Evolutionary conservation across 35 echinoderm and acorn worm genomes (phyloP), one percentile per base, ranked within the genome.

Genomic region (Amphiura filiformis): DNA sequence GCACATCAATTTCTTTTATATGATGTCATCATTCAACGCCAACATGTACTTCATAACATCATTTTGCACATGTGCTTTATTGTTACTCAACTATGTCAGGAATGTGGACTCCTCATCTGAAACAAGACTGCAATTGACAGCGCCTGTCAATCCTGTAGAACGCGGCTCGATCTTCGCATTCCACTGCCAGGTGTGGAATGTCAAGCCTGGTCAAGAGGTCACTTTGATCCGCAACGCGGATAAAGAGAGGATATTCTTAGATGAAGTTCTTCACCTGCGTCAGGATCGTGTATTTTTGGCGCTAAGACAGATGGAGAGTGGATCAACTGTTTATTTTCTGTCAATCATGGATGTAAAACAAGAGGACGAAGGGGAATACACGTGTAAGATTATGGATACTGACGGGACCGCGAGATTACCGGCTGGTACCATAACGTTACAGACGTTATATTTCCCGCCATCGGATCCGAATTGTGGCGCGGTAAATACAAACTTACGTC

Each of bases 171-270:
- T 70, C 28, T 70, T 70, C 26, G 61, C 61, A 26, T 70, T 70
- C 61, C 61, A 70, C 26, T 70, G 61, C 28, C 61, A 70, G 61
- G 61, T 70, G 61, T 70, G 61, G 61, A 70, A 70, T 70, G 7
- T 70, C 1, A 70, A 70, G 61, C 9, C 1, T 26, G 61, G 61
- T n/a, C 61, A 70, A n/a, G 61, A 70, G 61, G 61, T 70, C 26
- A 70, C 61, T 2, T 23, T 70, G 9, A 70, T 70, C 26, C 61
- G 61, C 1, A 70, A 70, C 7, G 17, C 17, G 1, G 11, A 70
- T 1, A 70, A 70, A 23, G 26, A 70, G 26, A 18, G 61, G 28
- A 70, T 70, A 15, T 70, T 70, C 28, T 70, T 70, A 30, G 26
- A 70, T n/a, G 61, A 70, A 2, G 61, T 70, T 26, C 26, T 70